Base-by-base conservation (phyloP, 2,113 vertebrate species). In the Polypterus bichir region DNA sequence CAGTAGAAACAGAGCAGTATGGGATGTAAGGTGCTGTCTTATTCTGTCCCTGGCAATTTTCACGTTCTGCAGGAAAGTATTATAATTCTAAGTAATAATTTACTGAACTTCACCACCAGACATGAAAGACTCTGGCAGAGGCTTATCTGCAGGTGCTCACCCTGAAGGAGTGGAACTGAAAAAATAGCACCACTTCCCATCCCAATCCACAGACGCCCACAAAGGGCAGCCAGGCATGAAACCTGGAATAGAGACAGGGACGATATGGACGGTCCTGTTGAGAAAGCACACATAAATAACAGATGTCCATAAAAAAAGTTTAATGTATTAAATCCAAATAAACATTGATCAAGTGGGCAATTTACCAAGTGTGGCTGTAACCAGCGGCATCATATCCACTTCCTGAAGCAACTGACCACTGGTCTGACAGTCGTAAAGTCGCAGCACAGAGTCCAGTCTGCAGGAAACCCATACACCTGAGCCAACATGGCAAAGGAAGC, bases 391-490 rank as follows among this genome's bases (percentile, higher is more conserved):
- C 57, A 84, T 64, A 66, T 88, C 82, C 0, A 86, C 78, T 74
- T 88, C 78, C 66, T 88, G 86, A n/a, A 88, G 72, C 3, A 77
- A 83, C 3, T 77, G 73, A n/a, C 82, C 82, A 27, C 27, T 27
- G 8, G 81, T 77, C n/a, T 74, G 65, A 82, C 84, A 86, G 48
- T 88, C 84, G 63, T 84, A 86, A 48, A 88, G 74, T 65, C 83
- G 74, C 64, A 88, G 80, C 48, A 74, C 54, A 5, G 81, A 65
- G 72, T 88, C 86, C 0, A 86, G 79, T 47, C 86, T 74, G 52
- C 86, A 88, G 3, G 84, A 77, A 3, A 76, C 68, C 86, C 86
- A 88, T 53, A 88, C 80, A 1, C 86, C 86, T 58, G 79, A 83
- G 65, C 84, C 84, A 51, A 70, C 82, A 0, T 81, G 68, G 47